Base-by-base conservation (phyloP, 2,113 vertebrate genomes). In the Psilopsiagon aymara region DNA sequence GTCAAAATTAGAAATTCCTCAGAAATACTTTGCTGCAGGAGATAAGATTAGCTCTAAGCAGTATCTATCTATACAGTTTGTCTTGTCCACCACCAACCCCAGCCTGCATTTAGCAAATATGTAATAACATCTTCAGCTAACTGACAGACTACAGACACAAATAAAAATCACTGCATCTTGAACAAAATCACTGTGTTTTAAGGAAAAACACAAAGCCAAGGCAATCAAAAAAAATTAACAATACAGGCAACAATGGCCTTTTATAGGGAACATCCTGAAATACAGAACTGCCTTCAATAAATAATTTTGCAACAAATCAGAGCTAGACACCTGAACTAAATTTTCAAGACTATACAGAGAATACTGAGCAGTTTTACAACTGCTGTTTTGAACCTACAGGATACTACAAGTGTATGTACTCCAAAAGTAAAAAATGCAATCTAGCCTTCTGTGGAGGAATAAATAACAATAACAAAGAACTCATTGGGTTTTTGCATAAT, bases 1-100 rank as follows among this genome's bases (percentile, higher is more conserved):
- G 92, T 95, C 69, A 84, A 94, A 92, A 94, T 97, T 95, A 96
- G 91, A 96, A 97, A 93, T 96, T 93, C 92, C 37, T 93, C 74
- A 86, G 91, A 93, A 94, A 90, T 49, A 83, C 84, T 96, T 87
- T 82, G 75, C 96, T 76, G 60, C 9, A 10, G 62, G 70, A 96
- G 91, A 57, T 73, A 79, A 92, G 88, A 96, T 96, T 94, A 96
- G 91, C 91, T 92, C 59, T 57, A 75, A 70, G 91, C 66, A 70
- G 39, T 46, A 62, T 35, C 82, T 44, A 33, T 11, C 66, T 64
- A 9, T 84, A 53, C 0, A 10, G 83, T 66, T 66, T 63, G 44
- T 24, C 83, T 46, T 76, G 41, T 33, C 46, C 23, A 49, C 21
- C 71, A 53, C 59, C 77, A 79, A 17, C 6, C 52, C 29, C 81